Percentiles rank a stretch among this genome's conserved stretches.
Conservation (phyloP, 2,888 invertebrate species). For the Drosophila aldrichi region DNA sequence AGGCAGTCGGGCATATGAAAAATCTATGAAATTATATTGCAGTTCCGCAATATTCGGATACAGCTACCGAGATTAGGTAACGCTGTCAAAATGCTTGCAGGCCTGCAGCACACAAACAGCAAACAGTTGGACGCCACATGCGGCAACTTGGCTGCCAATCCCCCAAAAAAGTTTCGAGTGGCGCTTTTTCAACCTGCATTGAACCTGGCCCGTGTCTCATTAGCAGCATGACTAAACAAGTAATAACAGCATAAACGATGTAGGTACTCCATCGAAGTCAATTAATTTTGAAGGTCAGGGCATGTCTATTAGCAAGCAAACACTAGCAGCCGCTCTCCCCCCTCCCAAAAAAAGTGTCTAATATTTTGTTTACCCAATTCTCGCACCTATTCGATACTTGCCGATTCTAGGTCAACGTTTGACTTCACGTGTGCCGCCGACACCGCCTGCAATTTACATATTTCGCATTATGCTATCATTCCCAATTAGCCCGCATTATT, state of each 20-base stretch:
- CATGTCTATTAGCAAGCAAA: slow-evolving; percentile 59
- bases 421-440: slow-evolving; percentile 15
- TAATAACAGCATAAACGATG: slow-evolving; percentile 60
- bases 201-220: slow-evolving; percentile 63
- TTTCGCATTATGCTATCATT: slow-evolving; percentile 48
- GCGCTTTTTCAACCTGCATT: slow-evolving; percentile 53
- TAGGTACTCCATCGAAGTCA: slow-evolving; percentile 51
- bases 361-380: slow-evolving; percentile 63
- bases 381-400: slow-evolving; percentile 58
- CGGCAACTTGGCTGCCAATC: slow-evolving; percentile 43
- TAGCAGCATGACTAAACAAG: slow-evolving; percentile 68
- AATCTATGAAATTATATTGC: slow-evolving; percentile 50
- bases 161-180: slow-evolving; percentile 31
- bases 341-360: slow-evolving; percentile 11
- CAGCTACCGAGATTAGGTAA: slow-evolving; percentile 64
- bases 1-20: slow-evolving; percentile 27
- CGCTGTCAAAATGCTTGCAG: slow-evolving; percentile 42
- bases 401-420: slow-evolving; percentile 67
- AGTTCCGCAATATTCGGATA: slow-evolving; percentile 66
- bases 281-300: slow-evolving; percentile 76
- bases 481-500: slow-evolving; percentile 76
- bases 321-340: slow-evolving; percentile 44
- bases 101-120: slow-evolving; percentile 17
- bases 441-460: slow-evolving; percentile 66
- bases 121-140: slow-evolving; percentile 26